Conservation (phyloP, 2,888 invertebrate genomes). For the Lacanobia oleracea region DNA sequence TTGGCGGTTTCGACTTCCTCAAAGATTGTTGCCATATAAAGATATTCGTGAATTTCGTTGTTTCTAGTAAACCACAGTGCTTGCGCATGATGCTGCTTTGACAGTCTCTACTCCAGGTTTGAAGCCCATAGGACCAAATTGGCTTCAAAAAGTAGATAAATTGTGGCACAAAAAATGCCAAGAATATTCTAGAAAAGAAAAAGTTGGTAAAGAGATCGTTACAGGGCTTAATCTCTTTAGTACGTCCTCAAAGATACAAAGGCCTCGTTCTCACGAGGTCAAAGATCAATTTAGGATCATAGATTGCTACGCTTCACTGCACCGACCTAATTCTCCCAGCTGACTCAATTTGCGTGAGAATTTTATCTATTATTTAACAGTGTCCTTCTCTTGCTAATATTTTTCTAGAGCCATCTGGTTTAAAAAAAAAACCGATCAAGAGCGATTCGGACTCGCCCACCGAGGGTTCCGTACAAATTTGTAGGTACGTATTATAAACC, state of each 20-base stretch:
- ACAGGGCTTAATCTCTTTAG: not conserved
- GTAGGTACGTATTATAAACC: no score
- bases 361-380: not conserved
- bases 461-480: no score
- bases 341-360: slow-evolving; percentile 43
- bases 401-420: not conserved
- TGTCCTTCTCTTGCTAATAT: slow-evolving; percentile 8
- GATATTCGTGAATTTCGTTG: no score
- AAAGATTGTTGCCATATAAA: no score
- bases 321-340: slow-evolving; percentile 34
- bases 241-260: slow-evolving; percentile 8
- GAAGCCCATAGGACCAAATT: no score
- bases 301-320: slow-evolving; percentile 31
- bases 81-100: no score
- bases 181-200: not conserved
- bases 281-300: slow-evolving; percentile 14
- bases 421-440: no score
- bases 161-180: not conserved
- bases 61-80: no score
- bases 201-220: not conserved
- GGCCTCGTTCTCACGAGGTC: slow-evolving; percentile 14
- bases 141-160: not conserved
- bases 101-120: no score
- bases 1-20: no score
- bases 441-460: no score